These are phyloP conservation scores for Tamandua tetradactyla DNA, from an alignment of 2,797 vertebrate genomes.

Conservation along the genomic window DNA sequence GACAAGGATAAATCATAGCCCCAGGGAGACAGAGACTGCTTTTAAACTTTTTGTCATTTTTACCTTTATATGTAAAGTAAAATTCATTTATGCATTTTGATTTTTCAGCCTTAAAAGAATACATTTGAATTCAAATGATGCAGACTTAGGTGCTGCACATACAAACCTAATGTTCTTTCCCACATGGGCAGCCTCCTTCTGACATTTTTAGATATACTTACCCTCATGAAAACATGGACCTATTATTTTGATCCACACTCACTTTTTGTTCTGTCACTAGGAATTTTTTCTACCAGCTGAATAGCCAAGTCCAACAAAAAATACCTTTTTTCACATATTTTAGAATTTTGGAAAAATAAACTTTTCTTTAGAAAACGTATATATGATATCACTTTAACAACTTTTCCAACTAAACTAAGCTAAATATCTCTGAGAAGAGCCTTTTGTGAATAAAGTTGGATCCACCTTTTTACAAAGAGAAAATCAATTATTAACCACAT, in stretches of 20 bases:
- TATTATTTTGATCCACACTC: neutral
- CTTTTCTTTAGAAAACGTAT: neutral
- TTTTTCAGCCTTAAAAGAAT: constrained; percentile 1
- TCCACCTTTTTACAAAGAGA: neutral
- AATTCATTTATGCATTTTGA: neutral
- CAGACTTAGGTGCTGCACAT: neutral
- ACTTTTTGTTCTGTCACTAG: neutral
- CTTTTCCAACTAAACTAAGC: neutral
- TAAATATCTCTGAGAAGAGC: neutral
- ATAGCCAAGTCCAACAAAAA: neutral
- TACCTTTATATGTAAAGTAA: neutral
- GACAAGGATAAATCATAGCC: accelerated
- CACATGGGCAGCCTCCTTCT: neutral
- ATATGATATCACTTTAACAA: neutral
- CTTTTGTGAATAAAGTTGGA: neutral
- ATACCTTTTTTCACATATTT: neutral
- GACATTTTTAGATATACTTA: neutral
- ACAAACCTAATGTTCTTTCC: neutral
- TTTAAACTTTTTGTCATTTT: neutral
- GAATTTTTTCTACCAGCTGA: neutral
- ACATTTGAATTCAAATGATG: neutral
- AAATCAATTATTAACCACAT: neutral
- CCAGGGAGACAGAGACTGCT: neutral
- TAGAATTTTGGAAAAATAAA: neutral
- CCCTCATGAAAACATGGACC: neutral